phyloP scores from a whole-genome alignment of 2,888 invertebrate genomes.

The Melieria omissa region DNA sequence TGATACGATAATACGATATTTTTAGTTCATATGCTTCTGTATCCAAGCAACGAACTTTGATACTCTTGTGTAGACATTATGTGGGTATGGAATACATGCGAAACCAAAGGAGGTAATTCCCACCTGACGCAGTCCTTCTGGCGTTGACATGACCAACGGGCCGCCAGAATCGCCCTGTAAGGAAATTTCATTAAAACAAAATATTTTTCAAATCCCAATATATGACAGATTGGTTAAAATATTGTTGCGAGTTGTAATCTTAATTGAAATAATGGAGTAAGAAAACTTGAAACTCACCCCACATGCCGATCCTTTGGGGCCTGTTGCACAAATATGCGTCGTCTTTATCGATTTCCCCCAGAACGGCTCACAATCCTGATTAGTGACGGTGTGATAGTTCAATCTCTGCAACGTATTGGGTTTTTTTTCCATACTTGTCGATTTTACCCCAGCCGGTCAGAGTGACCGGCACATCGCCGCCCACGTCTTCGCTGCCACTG shows the following conservation, averaged over 20 bases:
- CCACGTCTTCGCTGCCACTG: constrained; percentile 43
- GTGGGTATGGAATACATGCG: constrained; percentile 42
- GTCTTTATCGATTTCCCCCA: constrained; percentile 35
- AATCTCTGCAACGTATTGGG: constrained; percentile 59
- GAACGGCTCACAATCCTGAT: constrained; percentile 52
- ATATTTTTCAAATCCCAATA: no score
- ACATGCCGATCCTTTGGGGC: constrained; percentile 54
- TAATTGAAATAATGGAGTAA: no score
- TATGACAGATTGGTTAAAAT: no score
- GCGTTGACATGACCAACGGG: constrained; percentile 55
- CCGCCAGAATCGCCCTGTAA: constrained; percentile 31
- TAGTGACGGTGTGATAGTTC: constrained; percentile 58
- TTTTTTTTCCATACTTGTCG: constrained; percentile 45
- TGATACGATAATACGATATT: no score
- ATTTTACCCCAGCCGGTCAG: constrained; percentile 63
- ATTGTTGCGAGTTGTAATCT: no score
- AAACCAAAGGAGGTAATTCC: constrained; percentile 64
- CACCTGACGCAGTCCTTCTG: constrained; percentile 52
- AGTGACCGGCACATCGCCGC: constrained; percentile 54
- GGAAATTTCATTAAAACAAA: no score
- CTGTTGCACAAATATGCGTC: constrained; percentile 63
- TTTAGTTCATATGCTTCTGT: constrained; percentile 39
- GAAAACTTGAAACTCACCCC: constrained; percentile 50
- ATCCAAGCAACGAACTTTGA: constrained; percentile 61
- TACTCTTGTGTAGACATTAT: constrained; percentile 62